A percentile compares a stretch with the other conserved stretches of the same genome.
These are phyloP conservation scores for Ianthella basta DNA, from an alignment of 37 sponge, comb jelly and placozoan species.

Conservation along the genomic window DNA sequence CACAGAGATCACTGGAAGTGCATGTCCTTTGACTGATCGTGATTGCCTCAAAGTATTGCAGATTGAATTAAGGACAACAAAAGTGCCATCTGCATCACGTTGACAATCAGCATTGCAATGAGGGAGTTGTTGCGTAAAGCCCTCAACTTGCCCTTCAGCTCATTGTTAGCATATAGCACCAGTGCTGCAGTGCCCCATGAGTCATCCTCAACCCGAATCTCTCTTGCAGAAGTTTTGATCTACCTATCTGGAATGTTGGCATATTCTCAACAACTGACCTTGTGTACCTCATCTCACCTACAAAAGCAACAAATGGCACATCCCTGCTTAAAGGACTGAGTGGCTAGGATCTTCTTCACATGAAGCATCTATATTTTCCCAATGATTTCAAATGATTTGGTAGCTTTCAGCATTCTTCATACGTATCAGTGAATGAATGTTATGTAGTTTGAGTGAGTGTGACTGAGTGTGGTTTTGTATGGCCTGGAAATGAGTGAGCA, in stretches of 20 bases:
- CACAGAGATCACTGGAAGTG: constrained; percentile 56
- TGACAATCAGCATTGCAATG: constrained; percentile 56
- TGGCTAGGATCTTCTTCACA: too few species aligned
- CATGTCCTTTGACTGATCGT: constrained; percentile 27
- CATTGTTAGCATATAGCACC: constrained; percentile 18
- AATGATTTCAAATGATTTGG: too few species aligned
- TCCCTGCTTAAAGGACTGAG: too few species aligned
- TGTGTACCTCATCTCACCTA: constrained; percentile 57
- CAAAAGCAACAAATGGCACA: too few species aligned
- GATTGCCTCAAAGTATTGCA: constrained; percentile 26
- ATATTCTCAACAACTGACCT: constrained; percentile 40
- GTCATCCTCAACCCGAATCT: constrained; percentile 48
- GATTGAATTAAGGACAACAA: constrained; percentile 44
- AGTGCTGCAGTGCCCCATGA: constrained; percentile 39
- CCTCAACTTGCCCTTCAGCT: constrained; percentile 46
- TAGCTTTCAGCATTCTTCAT: too few species aligned
- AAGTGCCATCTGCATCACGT: constrained; percentile 71
- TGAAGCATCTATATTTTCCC: too few species aligned
- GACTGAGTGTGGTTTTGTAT: too few species aligned
- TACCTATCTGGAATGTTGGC: not conserved
- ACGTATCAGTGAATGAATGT: too few species aligned
- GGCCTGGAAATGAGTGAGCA: too few species aligned
- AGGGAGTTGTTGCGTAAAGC: constrained; percentile 58
- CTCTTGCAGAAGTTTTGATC: constrained; percentile 21
- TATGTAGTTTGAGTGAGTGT: too few species aligned